Conservation (phyloP, 2,888 invertebrate genomes). For the Gibbula magus region DNA sequence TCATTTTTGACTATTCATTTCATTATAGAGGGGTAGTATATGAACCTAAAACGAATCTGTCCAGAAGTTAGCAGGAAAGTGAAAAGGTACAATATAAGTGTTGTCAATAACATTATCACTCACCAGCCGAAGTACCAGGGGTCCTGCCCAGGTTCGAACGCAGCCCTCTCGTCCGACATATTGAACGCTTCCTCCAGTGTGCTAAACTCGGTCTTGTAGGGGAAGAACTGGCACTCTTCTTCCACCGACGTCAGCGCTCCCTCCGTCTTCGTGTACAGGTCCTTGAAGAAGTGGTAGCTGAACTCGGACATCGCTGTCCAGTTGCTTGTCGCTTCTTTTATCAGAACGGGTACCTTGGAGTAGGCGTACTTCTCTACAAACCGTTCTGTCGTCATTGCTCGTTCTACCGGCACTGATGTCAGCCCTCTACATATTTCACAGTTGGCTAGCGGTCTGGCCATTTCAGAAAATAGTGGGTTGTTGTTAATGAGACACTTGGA, state of each 20-base stretch:
- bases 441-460: conserved; percentile 86
- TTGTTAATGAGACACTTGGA: conserved; percentile 50
- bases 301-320: conserved; percentile 89
- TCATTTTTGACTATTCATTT: no score
- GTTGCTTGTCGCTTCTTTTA: conserved; percentile 86
- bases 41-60: no score
- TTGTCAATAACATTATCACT: conserved; percentile 67
- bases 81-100: no score
- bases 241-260: conserved; percentile 64
- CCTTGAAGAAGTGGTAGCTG: conserved; percentile 87
- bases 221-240: conserved; percentile 92
- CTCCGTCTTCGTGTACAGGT: conserved; percentile 79
- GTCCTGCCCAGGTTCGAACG: conserved; percentile 79
- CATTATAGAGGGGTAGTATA: no score
- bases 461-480: conserved; percentile 53
- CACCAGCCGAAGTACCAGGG: conserved; percentile 86
- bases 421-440: conserved; percentile 86
- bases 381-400: conserved; percentile 81
- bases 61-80: no score
- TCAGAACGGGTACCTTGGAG: conserved; percentile 86
- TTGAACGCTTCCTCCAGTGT: conserved; percentile 87
- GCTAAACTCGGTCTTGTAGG: conserved; percentile 90
- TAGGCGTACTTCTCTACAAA: conserved; percentile 88
- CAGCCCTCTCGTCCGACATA: conserved; percentile 85
- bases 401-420: conserved; percentile 80